Conservation (phyloP, 2,113 vertebrate species). For the Malurus alboscapulatus region DNA sequence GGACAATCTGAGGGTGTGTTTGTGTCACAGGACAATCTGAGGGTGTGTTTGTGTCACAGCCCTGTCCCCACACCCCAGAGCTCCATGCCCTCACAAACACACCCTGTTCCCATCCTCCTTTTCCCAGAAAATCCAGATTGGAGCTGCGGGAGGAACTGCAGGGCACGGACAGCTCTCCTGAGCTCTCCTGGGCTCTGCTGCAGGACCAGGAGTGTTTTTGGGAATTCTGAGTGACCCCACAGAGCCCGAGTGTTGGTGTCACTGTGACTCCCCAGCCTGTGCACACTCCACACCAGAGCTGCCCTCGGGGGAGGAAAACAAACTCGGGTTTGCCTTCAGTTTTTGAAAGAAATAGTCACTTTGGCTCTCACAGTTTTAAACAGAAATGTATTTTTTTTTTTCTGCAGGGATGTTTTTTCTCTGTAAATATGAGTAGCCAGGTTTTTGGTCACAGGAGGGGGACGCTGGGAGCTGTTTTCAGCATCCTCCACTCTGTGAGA, state of each 20-base stretch:
- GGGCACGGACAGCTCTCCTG: not conserved
- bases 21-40: no score
- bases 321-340: not conserved
- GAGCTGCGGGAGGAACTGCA: accelerated
- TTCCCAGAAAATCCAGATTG: no score
- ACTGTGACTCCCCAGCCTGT: accelerated
- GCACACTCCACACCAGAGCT: accelerated
- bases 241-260: not conserved
- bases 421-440: not conserved
- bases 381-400: not conserved
- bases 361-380: not conserved
- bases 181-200: not conserved
- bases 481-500: accelerated
- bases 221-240: not conserved
- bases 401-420: not conserved
- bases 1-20: no score
- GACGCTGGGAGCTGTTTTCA: not conserved
- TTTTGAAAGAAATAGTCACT: not conserved
- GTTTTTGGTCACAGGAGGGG: not conserved
- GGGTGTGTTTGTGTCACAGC: no score
- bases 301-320: not conserved
- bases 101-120: not conserved
- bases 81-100: accelerated
- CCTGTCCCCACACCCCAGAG: no score
- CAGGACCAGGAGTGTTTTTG: accelerated